Conservation (phyloP, 1,140 invertebrate genomes). For the Drosophila quadrilineata region DNA sequence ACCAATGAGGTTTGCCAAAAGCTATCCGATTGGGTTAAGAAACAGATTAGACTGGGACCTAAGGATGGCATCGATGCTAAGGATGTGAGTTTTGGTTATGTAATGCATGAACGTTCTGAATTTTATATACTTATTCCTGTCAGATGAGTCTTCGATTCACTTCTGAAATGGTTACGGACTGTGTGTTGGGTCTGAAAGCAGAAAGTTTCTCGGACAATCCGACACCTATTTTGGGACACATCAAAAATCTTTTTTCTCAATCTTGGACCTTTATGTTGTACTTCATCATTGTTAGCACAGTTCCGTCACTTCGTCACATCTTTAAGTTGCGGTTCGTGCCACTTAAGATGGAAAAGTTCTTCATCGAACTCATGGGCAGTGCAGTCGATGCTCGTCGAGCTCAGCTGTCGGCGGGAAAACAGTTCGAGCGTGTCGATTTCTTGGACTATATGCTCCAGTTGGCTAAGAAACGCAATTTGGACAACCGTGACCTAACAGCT, state of each 20-base stretch:
- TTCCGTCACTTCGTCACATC: conserved; percentile 41
- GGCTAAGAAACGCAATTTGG: conserved; percentile 60
- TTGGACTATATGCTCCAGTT: conserved; percentile 78
- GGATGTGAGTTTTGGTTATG: conserved; percentile 49
- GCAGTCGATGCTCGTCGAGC: conserved; percentile 62
- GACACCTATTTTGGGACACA: conserved; percentile 50
- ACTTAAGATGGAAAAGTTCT: conserved; percentile 53
- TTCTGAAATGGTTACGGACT: conserved; percentile 82
- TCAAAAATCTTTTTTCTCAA: conserved; percentile 51
- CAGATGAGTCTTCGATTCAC: conserved; percentile 81
- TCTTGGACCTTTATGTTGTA: conserved; percentile 38
- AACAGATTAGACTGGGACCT: conserved; percentile 39
- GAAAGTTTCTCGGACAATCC: conserved; percentile 65
- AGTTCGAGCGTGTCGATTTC: conserved; percentile 76
- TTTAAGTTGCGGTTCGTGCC: conserved; percentile 53
- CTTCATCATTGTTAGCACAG: conserved; percentile 30
- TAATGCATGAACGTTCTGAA: not conserved
- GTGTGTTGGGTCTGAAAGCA: conserved; percentile 81
- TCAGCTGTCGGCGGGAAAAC: conserved; percentile 21
- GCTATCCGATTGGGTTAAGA: conserved; percentile 48
- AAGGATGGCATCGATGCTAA: conserved; percentile 53
- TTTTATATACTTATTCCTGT: not conserved
- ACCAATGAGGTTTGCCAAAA: conserved; percentile 64
- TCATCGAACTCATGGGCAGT: conserved; percentile 60
- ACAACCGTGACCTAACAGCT: conserved; percentile 43